Conservation (phyloP, 2,888 invertebrate genomes). For the Eucera pruinosa region DNA sequence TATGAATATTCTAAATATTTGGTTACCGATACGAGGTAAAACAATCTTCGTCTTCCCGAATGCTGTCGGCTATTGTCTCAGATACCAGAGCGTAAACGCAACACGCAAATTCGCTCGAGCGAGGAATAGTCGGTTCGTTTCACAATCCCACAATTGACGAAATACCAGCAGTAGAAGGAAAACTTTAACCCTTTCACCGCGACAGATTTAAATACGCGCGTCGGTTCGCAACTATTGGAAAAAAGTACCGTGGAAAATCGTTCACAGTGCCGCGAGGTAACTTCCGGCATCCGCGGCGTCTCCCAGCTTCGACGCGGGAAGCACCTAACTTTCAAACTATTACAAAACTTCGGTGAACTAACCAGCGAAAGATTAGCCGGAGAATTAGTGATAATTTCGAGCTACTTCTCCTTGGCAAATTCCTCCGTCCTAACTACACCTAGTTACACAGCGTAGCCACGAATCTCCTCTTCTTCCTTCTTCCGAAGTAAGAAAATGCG, state of each 20-base stretch:
- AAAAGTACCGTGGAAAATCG: slow-evolving; percentile 36
- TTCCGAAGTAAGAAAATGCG: slow-evolving; percentile 19
- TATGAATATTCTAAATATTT: slow-evolving; percentile 45
- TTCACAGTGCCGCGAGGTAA: slow-evolving; percentile 35
- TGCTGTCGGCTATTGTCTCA: neutral
- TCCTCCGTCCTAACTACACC: slow-evolving; percentile 49
- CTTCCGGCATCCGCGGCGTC: slow-evolving; percentile 42
- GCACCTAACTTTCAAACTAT: slow-evolving; percentile 56
- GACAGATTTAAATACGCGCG: too few relatives aligned
- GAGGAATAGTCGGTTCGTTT: slow-evolving; percentile 19
- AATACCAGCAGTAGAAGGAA: too few relatives aligned
- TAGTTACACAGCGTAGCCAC: slow-evolving; percentile 44
- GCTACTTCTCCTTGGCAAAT: slow-evolving; percentile 55
- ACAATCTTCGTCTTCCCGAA: slow-evolving; percentile 2
- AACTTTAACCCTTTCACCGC: too few relatives aligned
- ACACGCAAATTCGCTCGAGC: neutral
- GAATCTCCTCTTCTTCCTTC: slow-evolving; percentile 11
- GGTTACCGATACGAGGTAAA: slow-evolving; percentile 7
- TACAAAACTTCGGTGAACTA: slow-evolving; percentile 54
- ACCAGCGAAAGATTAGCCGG: slow-evolving; percentile 57
- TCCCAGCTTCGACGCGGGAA: slow-evolving; percentile 17
- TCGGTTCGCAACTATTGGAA: too few relatives aligned
- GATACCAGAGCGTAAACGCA: neutral
- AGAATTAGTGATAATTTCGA: slow-evolving; percentile 63
- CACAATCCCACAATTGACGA: neutral